phyloP scores from a whole-genome alignment of 2,113 vertebrate genomes.

The Pagrus major region DNA sequence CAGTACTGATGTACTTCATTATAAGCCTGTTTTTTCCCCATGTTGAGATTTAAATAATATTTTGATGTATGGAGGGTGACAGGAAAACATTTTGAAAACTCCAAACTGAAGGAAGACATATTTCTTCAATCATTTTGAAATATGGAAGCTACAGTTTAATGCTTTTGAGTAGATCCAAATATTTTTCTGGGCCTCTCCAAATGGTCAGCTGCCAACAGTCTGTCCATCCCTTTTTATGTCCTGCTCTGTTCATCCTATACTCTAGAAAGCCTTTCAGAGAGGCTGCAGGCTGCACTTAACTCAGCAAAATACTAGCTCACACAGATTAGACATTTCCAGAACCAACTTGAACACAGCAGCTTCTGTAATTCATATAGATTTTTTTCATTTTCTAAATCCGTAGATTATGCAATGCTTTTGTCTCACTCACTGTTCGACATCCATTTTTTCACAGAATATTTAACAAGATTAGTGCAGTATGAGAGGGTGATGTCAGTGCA shows the following conservation, averaged over 20 bases:
- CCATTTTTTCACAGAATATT: neutral
- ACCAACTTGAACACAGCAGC: conserved; percentile 16
- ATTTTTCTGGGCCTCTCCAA: neutral
- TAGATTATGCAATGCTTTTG: conserved; percentile 32
- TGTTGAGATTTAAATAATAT: no score
- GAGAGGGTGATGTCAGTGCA: conserved; percentile 21
- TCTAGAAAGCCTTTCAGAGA: neutral
- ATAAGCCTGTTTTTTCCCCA: no score
- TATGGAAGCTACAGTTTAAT: neutral
- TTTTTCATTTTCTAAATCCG: conserved; percentile 17
- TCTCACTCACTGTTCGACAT: neutral
- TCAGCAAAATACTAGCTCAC: conserved; percentile 5
- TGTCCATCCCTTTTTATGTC: neutral
- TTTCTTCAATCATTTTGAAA: neutral
- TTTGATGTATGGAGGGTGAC: no score
- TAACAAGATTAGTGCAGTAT: conserved; percentile 23
- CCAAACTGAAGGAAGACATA: neutral
- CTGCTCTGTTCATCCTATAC: conserved; percentile 1
- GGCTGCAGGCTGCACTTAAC: conserved; percentile 6
- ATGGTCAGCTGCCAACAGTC: neutral
- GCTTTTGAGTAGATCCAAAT: neutral
- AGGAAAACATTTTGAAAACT: neutral
- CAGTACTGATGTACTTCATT: no score
- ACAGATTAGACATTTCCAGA: conserved; percentile 31
- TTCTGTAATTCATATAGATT: conserved; percentile 25